Evolutionary conservation across 2,888 invertebrate genomes (phyloP).

Genomic region (Phania funesta): DNA sequence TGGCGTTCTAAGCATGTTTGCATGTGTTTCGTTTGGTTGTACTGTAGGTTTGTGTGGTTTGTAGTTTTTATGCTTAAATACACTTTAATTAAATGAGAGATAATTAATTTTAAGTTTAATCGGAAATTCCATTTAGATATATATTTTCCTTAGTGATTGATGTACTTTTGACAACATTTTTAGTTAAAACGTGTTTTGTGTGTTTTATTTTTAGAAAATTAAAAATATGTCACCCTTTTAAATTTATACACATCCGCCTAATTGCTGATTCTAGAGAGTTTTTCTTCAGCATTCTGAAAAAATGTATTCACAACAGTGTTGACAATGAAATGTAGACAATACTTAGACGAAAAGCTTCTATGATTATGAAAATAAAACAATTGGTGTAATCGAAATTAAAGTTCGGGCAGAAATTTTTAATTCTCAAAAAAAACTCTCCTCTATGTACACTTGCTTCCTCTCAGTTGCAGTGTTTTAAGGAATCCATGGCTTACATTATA

Average conservation of each 20-base stretch:
- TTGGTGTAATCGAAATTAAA: too few species aligned
- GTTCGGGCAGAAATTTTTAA: too few species aligned
- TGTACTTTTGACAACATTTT: slow-evolving; percentile 73
- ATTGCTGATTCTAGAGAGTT: background rate
- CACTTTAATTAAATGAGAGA: slow-evolving; percentile 79
- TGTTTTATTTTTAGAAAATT: slow-evolving; percentile 5
- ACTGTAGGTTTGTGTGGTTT: slow-evolving; percentile 58
- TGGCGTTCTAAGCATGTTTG: background rate
- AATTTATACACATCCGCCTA: background rate
- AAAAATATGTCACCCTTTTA: slow-evolving; percentile 12
- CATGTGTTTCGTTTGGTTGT: background rate
- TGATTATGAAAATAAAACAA: too few species aligned
- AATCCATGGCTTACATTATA: too few species aligned
- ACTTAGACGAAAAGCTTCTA: too few species aligned
- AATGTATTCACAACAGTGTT: background rate
- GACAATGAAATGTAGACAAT: too few species aligned
- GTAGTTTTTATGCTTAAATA: slow-evolving; percentile 75
- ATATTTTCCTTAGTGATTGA: slow-evolving; percentile 76
- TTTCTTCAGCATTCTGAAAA: background rate
- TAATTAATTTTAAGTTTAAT: slow-evolving; percentile 80
- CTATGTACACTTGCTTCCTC: too few species aligned
- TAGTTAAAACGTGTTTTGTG: slow-evolving; percentile 7
- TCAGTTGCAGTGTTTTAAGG: too few species aligned
- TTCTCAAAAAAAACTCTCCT: too few species aligned
- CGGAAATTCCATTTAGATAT: slow-evolving; percentile 79